Percentiles rank a stretch among this genome's conserved stretches.
Conservation (phyloP, 1,140 invertebrate species). For the Halictus rubicundus region DNA sequence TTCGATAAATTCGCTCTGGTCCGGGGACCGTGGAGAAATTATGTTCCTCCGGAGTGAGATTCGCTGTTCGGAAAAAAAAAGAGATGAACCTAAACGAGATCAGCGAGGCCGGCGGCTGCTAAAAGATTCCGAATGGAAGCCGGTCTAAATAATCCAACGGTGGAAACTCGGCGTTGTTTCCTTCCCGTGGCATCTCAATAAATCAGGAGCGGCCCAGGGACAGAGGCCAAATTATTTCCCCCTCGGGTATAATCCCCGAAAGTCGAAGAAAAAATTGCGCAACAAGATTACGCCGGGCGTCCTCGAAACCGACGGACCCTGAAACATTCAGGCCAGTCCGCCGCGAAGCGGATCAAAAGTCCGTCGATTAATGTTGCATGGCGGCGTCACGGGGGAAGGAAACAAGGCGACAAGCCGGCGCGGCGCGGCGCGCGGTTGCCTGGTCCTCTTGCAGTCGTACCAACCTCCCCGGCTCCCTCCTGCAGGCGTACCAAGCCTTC, state of each 20-base stretch:
- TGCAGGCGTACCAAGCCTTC: conserved; percentile 26
- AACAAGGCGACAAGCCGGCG: conserved; percentile 5
- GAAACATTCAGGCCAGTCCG: conserved; percentile 40
- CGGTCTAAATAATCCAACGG: background rate
- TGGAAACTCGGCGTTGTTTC: background rate
- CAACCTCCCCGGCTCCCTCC: conserved; percentile 14
- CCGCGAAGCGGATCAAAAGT: conserved; percentile 18
- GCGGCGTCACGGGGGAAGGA: conserved; percentile 14
- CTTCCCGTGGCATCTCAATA: background rate
- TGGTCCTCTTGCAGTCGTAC: conserved; percentile 6
- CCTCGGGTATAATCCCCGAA: background rate
- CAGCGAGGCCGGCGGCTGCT: too few species aligned
- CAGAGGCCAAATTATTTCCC: background rate
- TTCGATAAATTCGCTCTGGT: background rate
- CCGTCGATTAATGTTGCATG: conserved; percentile 54
- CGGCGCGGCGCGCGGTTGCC: too few species aligned
- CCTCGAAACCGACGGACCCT: background rate
- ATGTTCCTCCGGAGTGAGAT: background rate
- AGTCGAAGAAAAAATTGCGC: background rate
- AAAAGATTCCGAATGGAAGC: too few species aligned
- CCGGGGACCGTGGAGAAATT: background rate
- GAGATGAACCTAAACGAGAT: too few species aligned
- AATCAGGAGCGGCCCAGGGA: background rate
- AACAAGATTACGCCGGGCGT: background rate
- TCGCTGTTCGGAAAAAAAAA: too few species aligned